Base-by-base conservation (phyloP, 2,797 vertebrate genomes). In the Galagoides demidoff region DNA sequence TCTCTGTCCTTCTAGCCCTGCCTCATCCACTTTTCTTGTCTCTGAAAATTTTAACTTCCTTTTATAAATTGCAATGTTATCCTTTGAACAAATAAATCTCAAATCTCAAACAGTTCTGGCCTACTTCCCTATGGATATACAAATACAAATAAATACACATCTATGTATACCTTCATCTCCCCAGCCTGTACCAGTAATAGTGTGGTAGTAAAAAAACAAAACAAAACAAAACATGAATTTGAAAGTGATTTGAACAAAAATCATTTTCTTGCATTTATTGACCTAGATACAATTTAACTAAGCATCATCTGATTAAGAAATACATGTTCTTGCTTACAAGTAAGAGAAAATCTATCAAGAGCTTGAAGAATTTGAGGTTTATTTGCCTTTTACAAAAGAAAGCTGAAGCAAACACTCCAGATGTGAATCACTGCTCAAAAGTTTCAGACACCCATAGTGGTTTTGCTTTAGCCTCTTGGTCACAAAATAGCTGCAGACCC, bases 51-150 rank as follows among this genome's bases (percentile, higher is more conserved):
- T 90, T 78, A 43, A 95, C 34, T 81, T 76, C 34, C 29, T 87
- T 81, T 66, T 64, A 29, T 37, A 89, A 71, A 59, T 45, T 87
- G 27, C 1, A 78, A 23, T 6, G 14, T 49, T 64, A 77, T 85
- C 23, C 37, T 78, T 92, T 39, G 61, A 77, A 82, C 22, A 77
- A 90, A 87, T 63, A 89, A 85, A 59, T 25, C 7, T 23, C 29
- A 73, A 92, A 85, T 77, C 52, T 43, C 29, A 93, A 94, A 87
- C 31, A 95, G 27, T 77, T 84, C 25, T 79, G 59, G 3, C 9
- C 55, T 78, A 43, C 19, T 34, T 52, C 14, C 6, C 8, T 61
- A 2, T 23, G n/a, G 68, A 14, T 2, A 68, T 13, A 17, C 5
- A 52, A 57, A 37, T 8, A 76, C 29, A 76, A 5, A 23, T 45